Evolutionary conservation across 2,113 vertebrate genomes (phyloP).

Genomic region (Echinops telfairi): DNA sequence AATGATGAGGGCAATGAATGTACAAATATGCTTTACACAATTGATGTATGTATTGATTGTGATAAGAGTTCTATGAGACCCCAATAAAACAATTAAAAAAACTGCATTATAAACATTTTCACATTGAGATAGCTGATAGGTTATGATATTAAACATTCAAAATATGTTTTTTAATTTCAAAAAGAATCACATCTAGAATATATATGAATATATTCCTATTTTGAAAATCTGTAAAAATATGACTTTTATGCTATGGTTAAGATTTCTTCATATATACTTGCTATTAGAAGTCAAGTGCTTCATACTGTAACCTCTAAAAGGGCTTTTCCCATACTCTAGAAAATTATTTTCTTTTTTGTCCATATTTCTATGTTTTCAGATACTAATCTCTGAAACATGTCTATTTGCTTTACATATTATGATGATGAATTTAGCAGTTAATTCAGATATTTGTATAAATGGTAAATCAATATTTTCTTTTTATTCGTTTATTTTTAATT

Average conservation of each 20-base stretch:
- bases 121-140: slow-evolving; percentile 1
- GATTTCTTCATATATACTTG: slow-evolving; percentile 51
- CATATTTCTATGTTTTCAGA: slow-evolving; percentile 41
- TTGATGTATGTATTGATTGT: too few relatives aligned
- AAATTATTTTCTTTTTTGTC: slow-evolving; percentile 1
- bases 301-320: slow-evolving; percentile 49
- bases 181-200: slow-evolving; percentile 24
- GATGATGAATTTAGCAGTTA: not conserved
- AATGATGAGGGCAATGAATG: too few relatives aligned
- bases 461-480: not conserved
- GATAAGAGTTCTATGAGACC: too few relatives aligned
- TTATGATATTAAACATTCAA: slow-evolving; percentile 26
- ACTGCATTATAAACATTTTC: not conserved
- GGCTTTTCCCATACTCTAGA: slow-evolving; percentile 36
- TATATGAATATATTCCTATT: slow-evolving; percentile 71
- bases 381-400: not conserved
- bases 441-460: slow-evolving; percentile 50
- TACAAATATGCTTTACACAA: too few relatives aligned
- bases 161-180: slow-evolving; percentile 40
- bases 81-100: too few relatives aligned
- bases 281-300: slow-evolving; percentile 65
- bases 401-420: not conserved
- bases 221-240: slow-evolving; percentile 68
- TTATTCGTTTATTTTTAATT: not conserved
- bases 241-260: slow-evolving; percentile 8